Base-by-base conservation (phyloP, 1,140 invertebrate species). In the Nebria ingens region DNA sequence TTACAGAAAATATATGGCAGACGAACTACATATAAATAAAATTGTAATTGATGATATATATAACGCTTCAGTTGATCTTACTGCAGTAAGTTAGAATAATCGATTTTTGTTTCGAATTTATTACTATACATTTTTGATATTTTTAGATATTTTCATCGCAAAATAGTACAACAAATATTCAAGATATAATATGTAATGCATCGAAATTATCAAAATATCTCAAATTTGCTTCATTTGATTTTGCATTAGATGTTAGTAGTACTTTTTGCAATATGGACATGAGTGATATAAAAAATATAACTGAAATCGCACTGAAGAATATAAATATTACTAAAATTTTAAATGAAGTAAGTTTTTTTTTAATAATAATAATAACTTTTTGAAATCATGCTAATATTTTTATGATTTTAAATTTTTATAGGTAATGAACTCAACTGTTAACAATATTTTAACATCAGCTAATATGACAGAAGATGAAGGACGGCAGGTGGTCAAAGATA, bases 251-350 rank as follows among this genome's bases (percentile, higher is more conserved):
- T 63, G 59, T 72, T 20, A 71, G 67, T 55, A 63, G 68, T 0
- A 66, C 73, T 59, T 68, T 80, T 55, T 80, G 78, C 38, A 67
- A 68, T 2, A 53, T 79, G 11, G 59, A 65, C 12, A 71, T 75
- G 21, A 61, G 68, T 0, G 64, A 66, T 2, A 72, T 69, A 0
- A 69, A 73, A 56, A 68, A 73, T 51, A 66, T 78, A 1, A 25
- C 73, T 1, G 63, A 73, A 0, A 65, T 69, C 21, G 61, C 79
- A 2, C 60, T 79, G 13, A 68, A 73, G 20, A 79, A 78, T 58
- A 52, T 79, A 0, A 76, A 80, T 40, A 77, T 72, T 50, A 71
- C 70, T 15, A 69, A 71, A 34, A 64, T 80, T 25, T 65, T 79
- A 22, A 71, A 73, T 59, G 71, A 71, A 59, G 77, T 79, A 64